Conservation (phyloP, 2,113 vertebrate species). For the Zapornia atra region DNA sequence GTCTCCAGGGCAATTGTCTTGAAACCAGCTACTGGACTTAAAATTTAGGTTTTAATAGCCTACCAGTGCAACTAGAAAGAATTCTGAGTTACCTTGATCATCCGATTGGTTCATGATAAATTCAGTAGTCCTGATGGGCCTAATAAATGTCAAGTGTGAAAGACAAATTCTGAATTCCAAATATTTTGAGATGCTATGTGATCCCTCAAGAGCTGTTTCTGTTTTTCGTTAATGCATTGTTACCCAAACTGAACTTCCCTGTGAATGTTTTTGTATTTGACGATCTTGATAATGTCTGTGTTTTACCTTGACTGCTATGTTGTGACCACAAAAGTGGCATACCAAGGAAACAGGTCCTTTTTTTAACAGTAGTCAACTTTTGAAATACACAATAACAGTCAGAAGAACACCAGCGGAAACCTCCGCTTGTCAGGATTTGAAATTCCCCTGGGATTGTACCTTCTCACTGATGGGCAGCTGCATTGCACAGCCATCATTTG, state of each 20-base stretch:
- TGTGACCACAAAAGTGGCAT: not conserved
- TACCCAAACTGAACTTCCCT: not conserved
- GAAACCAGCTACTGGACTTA: not conserved
- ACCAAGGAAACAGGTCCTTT: not conserved
- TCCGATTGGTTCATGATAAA: not conserved
- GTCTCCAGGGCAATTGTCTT: not conserved
- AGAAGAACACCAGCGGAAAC: not conserved
- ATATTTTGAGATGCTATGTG: not conserved
- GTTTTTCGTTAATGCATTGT: not conserved
- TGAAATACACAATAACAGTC: not conserved
- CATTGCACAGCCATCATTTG: not conserved
- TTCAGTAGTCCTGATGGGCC: not conserved
- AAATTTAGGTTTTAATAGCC: not conserved
- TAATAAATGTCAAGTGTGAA: not conserved
- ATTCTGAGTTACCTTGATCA: not conserved
- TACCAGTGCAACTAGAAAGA: not conserved
- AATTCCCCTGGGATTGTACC: not conserved
- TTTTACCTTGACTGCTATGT: not conserved
- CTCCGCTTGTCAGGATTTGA: not conserved
- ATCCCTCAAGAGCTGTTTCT: not conserved
- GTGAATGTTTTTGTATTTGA: not conserved
- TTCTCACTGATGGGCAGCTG: not conserved
- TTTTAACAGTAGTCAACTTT: not conserved
- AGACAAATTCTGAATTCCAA: not conserved
- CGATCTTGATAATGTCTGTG: not conserved